Conservation (phyloP, 2,113 vertebrate species). For the Typhlomys cinereus region DNA sequence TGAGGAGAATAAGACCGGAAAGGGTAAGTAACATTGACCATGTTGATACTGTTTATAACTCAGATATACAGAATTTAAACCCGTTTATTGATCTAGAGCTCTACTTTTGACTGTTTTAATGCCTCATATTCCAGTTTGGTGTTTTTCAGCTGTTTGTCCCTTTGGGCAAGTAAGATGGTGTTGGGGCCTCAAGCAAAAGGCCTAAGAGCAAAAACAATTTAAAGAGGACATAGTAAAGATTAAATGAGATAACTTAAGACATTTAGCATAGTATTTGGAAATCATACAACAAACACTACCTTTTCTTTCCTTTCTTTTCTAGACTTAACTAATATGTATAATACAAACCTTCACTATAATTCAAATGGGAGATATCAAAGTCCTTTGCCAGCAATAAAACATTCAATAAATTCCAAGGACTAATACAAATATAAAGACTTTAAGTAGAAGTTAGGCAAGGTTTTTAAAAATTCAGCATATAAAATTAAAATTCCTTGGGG, state of each 20-base stretch:
- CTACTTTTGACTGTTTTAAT: neutral
- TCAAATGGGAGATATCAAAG: neutral
- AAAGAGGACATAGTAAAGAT: neutral
- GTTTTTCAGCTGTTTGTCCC: conserved; percentile 17
- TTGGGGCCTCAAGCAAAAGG: neutral
- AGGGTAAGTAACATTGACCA: neutral
- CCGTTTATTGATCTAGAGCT: neutral
- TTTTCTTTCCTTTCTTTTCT: conserved; percentile 29
- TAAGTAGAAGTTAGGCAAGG: neutral
- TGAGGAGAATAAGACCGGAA: neutral
- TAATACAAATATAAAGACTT: neutral
- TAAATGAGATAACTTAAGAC: conserved; percentile 7
- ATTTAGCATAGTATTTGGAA: conserved; percentile 22
- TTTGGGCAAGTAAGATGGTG: neutral
- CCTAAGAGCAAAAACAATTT: conserved; percentile 22
- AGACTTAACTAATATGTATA: neutral
- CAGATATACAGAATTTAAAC: neutral
- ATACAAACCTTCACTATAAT: neutral
- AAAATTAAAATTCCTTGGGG: neutral
- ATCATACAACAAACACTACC: neutral
- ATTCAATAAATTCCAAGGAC: neutral
- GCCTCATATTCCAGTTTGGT: conserved; percentile 1
- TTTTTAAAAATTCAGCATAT: neutral
- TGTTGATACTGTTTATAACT: neutral
- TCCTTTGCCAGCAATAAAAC: neutral